These are phyloP conservation scores for Coelopa pilipes DNA, from an alignment of 2,888 invertebrate species.

Conservation along the genomic window DNA sequence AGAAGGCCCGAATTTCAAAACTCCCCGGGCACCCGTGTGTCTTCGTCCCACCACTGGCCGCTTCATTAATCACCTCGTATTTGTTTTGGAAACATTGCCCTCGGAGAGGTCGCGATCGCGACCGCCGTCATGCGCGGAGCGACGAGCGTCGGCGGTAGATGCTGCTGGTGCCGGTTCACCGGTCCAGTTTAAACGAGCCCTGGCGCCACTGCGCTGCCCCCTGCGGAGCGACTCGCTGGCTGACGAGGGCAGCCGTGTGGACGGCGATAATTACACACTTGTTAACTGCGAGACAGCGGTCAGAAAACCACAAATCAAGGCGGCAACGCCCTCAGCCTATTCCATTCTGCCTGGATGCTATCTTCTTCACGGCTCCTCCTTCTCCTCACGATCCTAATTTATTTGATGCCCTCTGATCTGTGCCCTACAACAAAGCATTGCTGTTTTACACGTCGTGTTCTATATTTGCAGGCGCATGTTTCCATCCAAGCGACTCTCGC, in stretches of 20 bases:
- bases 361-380: conserved; percentile 35
- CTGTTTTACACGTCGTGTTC: conserved; percentile 30
- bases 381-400: conserved; percentile 52
- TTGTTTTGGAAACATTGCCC: conserved; percentile 41
- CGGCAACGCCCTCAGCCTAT: conserved; percentile 50
- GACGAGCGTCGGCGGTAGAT: not conserved
- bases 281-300: conserved; percentile 46
- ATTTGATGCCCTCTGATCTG: conserved; percentile 38
- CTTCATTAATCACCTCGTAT: conserved; percentile 41
- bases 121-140: not conserved
- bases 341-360: conserved; percentile 28
- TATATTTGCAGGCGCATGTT: conserved; percentile 84
- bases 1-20: conserved; percentile 16
- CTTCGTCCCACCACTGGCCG: too few species aligned
- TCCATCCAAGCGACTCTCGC: conserved; percentile 81
- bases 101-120: not conserved
- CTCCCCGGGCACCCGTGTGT: conserved; percentile 51
- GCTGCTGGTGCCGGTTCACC: not conserved
- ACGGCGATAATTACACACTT: conserved; percentile 59
- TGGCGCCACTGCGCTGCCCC: conserved; percentile 45
- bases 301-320: conserved; percentile 58
- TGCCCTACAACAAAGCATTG: conserved; percentile 48
- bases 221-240: conserved; percentile 39
- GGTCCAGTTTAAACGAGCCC: conserved; percentile 45
- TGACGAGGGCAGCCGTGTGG: not conserved